A percentile compares a stretch with the other conserved stretches of the same genome.
phyloP scores from a whole-genome alignment of 2,888 invertebrate genomes.

The Chelonus formosanus region DNA sequence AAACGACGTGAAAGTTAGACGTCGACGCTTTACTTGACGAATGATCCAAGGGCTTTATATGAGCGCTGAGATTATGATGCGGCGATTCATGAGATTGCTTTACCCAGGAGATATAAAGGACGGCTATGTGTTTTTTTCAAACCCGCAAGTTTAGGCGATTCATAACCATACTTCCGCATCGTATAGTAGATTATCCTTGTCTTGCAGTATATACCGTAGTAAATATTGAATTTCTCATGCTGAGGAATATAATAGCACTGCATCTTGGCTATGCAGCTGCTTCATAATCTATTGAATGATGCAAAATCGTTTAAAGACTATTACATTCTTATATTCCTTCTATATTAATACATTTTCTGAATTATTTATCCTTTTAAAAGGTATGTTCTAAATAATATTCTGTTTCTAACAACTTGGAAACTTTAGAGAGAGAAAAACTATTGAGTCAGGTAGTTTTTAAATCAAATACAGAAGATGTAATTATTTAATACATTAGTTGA shows the following conservation, averaged over 20 bases:
- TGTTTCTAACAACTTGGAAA: neutral
- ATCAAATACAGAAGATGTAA: no score
- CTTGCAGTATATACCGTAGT: neutral
- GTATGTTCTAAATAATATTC: neutral
- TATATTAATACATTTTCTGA: slow-evolving; percentile 13
- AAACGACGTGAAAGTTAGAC: no score
- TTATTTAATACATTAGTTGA: no score
- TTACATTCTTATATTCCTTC: slow-evolving; percentile 34
- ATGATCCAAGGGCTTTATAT: slow-evolving; percentile 17
- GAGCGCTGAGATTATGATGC: slow-evolving; percentile 22
- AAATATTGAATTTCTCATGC: slow-evolving; percentile 13
- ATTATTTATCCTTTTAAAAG: neutral
- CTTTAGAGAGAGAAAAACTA: neutral
- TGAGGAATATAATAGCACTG: neutral
- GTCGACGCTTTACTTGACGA: slow-evolving; percentile 3
- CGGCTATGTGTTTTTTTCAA: slow-evolving; percentile 31
- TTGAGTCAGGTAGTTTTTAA: no score
- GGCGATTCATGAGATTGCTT: slow-evolving; percentile 21
- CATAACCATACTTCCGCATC: slow-evolving; percentile 28
- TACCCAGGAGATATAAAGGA: slow-evolving; percentile 17
- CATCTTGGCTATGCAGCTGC: slow-evolving; percentile 24
- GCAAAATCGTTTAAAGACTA: slow-evolving; percentile 35
- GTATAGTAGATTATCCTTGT: slow-evolving; percentile 23
- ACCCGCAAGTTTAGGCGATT: slow-evolving; percentile 20
- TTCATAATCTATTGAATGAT: slow-evolving; percentile 35